A percentile compares a stretch with the other conserved stretches of the same genome.
These are phyloP conservation scores for Urosaurus nigricauda DNA, from an alignment of 2,797 vertebrate genomes.

Conservation along the genomic window DNA sequence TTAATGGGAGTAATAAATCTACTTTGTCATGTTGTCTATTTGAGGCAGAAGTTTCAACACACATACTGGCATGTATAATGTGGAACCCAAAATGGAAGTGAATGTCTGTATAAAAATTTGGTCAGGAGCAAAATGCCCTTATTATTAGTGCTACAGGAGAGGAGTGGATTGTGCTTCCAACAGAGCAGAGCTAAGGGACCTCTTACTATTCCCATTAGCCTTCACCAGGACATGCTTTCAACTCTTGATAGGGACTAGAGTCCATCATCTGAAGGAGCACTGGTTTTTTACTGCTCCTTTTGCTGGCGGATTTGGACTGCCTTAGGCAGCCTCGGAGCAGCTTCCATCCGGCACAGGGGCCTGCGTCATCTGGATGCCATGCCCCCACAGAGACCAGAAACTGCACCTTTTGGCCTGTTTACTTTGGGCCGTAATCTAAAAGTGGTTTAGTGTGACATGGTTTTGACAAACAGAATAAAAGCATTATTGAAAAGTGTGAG, in stretches of 20 bases:
- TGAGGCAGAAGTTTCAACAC: not conserved
- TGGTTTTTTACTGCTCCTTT: too few relatives aligned
- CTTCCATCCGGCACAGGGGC: too few relatives aligned
- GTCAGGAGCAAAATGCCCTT: not conserved
- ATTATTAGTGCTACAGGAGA: not conserved
- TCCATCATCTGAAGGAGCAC: not conserved
- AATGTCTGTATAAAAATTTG: not conserved
- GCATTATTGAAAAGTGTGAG: not conserved
- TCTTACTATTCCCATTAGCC: not conserved
- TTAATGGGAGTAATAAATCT: not conserved
- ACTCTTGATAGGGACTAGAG: not conserved
- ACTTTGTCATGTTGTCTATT: not conserved
- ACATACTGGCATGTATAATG: not conserved
- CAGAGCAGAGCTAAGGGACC: not conserved
- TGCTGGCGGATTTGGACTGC: too few relatives aligned
- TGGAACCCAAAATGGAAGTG: not conserved
- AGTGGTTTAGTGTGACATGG: not conserved
- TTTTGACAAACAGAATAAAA: not conserved
- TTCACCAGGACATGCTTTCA: too few relatives aligned
- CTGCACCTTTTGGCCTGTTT: too few relatives aligned
- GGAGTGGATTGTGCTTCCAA: not conserved
- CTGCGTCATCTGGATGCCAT: too few relatives aligned
- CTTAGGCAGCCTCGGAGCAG: too few relatives aligned
- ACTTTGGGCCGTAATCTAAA: too few relatives aligned
- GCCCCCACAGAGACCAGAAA: too few relatives aligned